A percentile compares a stretch with the other conserved stretches of the same genome.
These are phyloP conservation scores for Chromis chromis DNA, from an alignment of 2,797 vertebrate species.

Conservation along the genomic window DNA sequence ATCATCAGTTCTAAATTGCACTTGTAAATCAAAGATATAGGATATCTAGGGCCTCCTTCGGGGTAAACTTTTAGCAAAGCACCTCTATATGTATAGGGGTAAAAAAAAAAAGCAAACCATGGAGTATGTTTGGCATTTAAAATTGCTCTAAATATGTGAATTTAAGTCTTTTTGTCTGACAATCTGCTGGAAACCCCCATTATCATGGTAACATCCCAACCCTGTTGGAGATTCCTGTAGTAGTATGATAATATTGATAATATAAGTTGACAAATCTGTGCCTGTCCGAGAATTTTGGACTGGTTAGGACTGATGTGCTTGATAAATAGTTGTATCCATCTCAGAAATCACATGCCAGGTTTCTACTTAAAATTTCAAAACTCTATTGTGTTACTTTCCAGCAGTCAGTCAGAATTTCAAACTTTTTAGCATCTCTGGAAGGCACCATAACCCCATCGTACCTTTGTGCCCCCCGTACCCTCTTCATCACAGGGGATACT, in stretches of 20 bases:
- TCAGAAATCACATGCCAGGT: not conserved
- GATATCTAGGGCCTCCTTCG: not conserved
- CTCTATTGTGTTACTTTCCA: conserved; percentile 7
- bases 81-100: too few relatives aligned
- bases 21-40: too few relatives aligned
- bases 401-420: not conserved
- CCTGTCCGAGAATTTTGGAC: not conserved
- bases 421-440: conserved; percentile 6
- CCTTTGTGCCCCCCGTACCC: not conserved
- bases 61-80: not conserved
- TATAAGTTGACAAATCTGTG: not conserved
- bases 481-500: conserved; percentile 26
- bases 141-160: too few relatives aligned
- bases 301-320: not conserved
- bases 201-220: not conserved
- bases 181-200: not conserved
- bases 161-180: too few relatives aligned
- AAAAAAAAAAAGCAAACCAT: too few relatives aligned
- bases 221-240: not conserved
- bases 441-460: conserved; percentile 5
- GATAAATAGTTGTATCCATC: not conserved
- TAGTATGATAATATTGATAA: not conserved
- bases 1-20: too few relatives aligned
- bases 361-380: not conserved
- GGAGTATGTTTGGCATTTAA: not conserved